Percentiles rank a stretch among this genome's conserved stretches.
Conservation (phyloP, 2,888 invertebrate species). For the Exocentrus adspersus region DNA sequence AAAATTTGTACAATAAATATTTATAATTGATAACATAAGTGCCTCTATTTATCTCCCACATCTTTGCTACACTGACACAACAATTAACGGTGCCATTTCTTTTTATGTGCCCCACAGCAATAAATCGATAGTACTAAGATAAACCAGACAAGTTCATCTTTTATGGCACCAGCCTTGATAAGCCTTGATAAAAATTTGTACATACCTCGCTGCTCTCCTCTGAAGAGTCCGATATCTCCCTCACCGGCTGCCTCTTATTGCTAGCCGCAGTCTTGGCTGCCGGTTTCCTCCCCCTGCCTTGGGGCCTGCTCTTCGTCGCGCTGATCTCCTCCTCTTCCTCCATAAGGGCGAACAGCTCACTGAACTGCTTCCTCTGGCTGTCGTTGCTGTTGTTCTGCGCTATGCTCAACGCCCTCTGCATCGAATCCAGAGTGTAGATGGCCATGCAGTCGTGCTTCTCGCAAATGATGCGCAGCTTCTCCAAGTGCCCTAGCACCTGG, state of each 20-base stretch:
- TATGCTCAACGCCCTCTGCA: constrained; percentile 91
- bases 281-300: constrained; percentile 66
- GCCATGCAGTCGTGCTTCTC: constrained; percentile 75
- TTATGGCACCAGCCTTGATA: no score
- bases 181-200: not conserved
- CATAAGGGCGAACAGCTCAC: constrained; percentile 88
- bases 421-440: constrained; percentile 87
- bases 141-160: no score
- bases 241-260: constrained; percentile 56
- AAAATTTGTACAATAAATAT: no score
- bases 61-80: no score
- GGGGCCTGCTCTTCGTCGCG: constrained; percentile 70
- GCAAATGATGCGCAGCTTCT: constrained; percentile 85
- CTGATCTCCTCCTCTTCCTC: constrained; percentile 84
- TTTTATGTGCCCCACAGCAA: no score
- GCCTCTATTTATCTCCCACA: no score
- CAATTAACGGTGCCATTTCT: no score
- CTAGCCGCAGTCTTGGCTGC: constrained; percentile 53
- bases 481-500: constrained; percentile 91
- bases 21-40: no score
- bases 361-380: constrained; percentile 88
- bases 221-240: constrained; percentile 72
- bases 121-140: no score
- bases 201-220: constrained; percentile 84
- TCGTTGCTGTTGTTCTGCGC: constrained; percentile 86